Evolutionary conservation across 1,140 invertebrate species (phyloP).

Genomic region (Cotesia glomerata): DNA sequence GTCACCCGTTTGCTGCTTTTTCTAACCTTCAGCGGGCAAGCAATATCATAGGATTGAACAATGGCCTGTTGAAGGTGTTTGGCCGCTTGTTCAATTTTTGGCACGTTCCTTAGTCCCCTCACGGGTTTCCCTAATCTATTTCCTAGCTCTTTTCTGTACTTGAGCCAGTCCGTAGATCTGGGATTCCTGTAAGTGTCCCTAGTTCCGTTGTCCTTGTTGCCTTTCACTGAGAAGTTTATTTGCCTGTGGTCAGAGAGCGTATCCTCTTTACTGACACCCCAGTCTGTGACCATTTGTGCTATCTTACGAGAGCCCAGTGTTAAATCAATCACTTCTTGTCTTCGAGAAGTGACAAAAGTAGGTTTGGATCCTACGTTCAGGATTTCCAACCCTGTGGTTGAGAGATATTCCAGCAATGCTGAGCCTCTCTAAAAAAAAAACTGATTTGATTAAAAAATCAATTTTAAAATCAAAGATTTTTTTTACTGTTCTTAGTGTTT

Average conservation of each 20-base stretch:
- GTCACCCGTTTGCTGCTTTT: neutral
- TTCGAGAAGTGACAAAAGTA: neutral
- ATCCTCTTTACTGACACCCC: neutral
- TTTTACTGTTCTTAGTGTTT: no score
- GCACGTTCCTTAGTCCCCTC: neutral
- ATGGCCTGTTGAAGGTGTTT: neutral
- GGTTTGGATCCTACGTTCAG: neutral
- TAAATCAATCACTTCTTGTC: no score
- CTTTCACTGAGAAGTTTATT: neutral
- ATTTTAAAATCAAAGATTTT: no score
- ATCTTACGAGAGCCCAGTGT: neutral
- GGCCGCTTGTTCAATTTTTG: neutral
- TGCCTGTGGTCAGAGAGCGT: neutral
- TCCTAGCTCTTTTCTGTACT: no score
- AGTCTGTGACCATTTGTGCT: neutral
- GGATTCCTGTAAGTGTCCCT: neutral
- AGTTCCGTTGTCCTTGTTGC: neutral
- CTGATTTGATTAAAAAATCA: no score
- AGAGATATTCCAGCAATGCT: neutral
- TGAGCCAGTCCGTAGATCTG: no score
- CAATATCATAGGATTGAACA: neutral
- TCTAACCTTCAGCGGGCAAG: neutral
- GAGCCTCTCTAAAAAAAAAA: neutral
- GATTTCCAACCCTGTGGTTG: neutral
- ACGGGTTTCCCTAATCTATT: no score